Base-by-base conservation (phyloP, 2,888 invertebrate genomes). In the Euproctis similis region DNA sequence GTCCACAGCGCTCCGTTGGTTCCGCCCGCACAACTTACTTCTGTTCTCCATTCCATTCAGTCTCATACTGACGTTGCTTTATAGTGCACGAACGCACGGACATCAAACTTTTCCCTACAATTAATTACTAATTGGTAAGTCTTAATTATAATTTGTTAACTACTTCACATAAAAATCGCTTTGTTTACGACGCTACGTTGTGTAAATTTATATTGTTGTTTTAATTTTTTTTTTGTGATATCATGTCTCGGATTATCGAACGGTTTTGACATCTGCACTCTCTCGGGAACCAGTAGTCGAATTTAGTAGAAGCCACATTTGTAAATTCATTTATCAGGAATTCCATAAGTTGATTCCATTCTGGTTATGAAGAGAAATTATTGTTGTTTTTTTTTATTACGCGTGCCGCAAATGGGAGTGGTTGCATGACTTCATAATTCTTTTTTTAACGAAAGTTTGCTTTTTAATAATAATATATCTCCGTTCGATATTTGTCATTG, bases 81-180 rank as follows among this genome's bases (percentile, higher is more conserved):
- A 49, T 43, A 55, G 73, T 72, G 72, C 60, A 68, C 76, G 70
- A 45, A 36, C 36, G 72, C 60, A 68, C 76, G 70, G 46, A 36
- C 36, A 24, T 30, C 43, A 39, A 42, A 47, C 43, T 39, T 50
- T 46, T 55, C 42, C 47, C n/a, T 10, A 4, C 50, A 53, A 56
- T 59, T 59, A 63, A 60, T 59, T 42, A 53, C 56, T 38, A 56
- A 54, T 65, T 67, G 68, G 76, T 78, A 59, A 74, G 77, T 72
- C 37, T 34, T 39, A 40, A 21, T 46, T 54, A 53, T 36, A 27
- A 22, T 28, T 29, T 40, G 40, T 39, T 39, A 38, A 39, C 26
- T 37, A 27, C 28, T 34, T 34, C 26, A 27, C 8, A 31, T 7
- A 10, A 22, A 22, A 34, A 34, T 33, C 28, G 18, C 14, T 22